Base-by-base conservation (phyloP, 2,888 invertebrate genomes). In the Apocheima hispidaria region DNA sequence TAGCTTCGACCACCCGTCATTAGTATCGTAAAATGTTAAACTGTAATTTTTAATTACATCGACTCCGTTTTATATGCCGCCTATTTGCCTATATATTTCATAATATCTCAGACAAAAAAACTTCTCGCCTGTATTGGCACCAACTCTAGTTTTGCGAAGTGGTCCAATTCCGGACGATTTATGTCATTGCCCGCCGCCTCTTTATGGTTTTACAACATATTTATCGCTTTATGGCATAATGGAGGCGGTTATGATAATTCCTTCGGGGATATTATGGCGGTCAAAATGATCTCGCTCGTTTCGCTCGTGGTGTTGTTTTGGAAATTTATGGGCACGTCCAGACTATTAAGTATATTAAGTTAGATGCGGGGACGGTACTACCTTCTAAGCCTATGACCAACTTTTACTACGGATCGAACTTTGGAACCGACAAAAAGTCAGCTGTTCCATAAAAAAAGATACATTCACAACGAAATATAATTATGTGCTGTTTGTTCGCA, bases 141-240 rank as follows among this genome's bases (percentile, higher is more conserved):
- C 71, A 73, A 70, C 69, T 81, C 77, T 83, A 84, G 83, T 84
- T 60, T 30, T 81, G 78, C 83, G 79, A 87, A 91, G 83, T 86
- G 84, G 83, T 81, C 83, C 88, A 87, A 89, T 89, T 87, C 83
- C 71, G 71, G 62, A 71, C 73, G 85, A 89, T 91, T 90, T 90
- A 91, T 86, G 86, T 72, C 72, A 84, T 77, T 81, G 82, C 79
- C 82, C 75, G 83, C 79, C 84, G 87, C 87, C 83, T 82, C 82
- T 88, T 90, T 90, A 91, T 90, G 88, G 88, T 86, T 91, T 91
- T 91, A 92, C 87, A 88, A 81, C 88, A 85, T 89, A 90, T 91
- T 92, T 90, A 92, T 92, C 79, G 88, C 73, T 92, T 91, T 91
- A 92, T 82, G 86, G 82, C 82, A 71, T 83, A 79, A 82, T 84